These are phyloP conservation scores for Orientallactaga bullata DNA, from an alignment of 2,113 vertebrate genomes.

Conservation along the genomic window DNA sequence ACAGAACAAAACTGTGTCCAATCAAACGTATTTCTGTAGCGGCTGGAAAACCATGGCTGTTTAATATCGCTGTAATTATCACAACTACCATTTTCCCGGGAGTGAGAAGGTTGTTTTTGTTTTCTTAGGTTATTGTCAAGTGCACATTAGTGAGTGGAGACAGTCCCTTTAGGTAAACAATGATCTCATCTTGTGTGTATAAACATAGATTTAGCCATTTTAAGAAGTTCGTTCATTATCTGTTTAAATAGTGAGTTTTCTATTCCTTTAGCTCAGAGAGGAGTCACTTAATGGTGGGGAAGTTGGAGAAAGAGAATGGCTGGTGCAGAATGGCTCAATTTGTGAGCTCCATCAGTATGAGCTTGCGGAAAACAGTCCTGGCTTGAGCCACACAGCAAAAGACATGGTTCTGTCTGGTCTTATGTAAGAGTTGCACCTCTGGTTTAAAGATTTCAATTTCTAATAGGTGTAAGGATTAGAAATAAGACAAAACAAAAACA, in stretches of 20 bases:
- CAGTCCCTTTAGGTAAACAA: conserved; percentile 71
- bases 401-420: not conserved
- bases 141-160: conserved; percentile 74
- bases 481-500: too few relatives aligned
- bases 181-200: conserved; percentile 63
- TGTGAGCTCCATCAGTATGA: not conserved
- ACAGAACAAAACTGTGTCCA: conserved; percentile 49
- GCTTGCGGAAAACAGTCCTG: not conserved
- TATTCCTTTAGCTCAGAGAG: conserved; percentile 4
- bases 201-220: conserved; percentile 69
- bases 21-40: conserved; percentile 62
- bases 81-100: conserved; percentile 62
- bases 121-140: conserved; percentile 78
- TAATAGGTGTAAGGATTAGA: not conserved
- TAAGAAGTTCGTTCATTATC: conserved; percentile 68
- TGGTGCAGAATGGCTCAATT: not conserved
- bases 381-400: conserved; percentile 1
- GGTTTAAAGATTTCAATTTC: conserved; percentile 52
- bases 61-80: conserved; percentile 66
- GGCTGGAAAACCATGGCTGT: conserved; percentile 55
- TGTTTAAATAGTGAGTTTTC: conserved; percentile 59
- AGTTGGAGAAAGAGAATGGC: not conserved
- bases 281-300: not conserved
- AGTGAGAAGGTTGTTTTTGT: conserved; percentile 72
- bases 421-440: conserved; percentile 5